Percentiles rank a stretch among this genome's conserved stretches.
phyloP scores from a whole-genome alignment of 2,888 invertebrate genomes.

The Tethea ocularis region DNA sequence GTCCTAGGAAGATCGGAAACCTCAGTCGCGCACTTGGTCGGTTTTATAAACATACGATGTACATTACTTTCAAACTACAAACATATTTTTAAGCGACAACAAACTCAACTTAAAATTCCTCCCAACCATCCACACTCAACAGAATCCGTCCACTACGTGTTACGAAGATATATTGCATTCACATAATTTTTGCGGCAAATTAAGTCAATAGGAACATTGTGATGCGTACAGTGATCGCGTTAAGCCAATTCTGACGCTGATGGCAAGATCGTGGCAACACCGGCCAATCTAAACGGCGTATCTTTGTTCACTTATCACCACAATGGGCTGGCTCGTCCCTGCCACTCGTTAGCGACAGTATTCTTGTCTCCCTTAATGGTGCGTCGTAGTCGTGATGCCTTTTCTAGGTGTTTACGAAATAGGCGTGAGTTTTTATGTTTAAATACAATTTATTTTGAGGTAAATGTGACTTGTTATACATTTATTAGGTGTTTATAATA shows the following conservation, averaged over 20 bases:
- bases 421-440: not conserved
- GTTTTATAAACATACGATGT: too few relatives aligned
- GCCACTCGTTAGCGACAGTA: slow-evolving; percentile 11
- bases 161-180: slow-evolving; percentile 3
- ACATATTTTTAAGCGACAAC: not conserved
- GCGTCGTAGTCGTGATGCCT: not conserved
- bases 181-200: slow-evolving; percentile 11
- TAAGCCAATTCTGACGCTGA: slow-evolving; percentile 30
- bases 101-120: not conserved
- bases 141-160: not conserved
- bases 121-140: not conserved
- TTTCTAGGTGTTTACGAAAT: not conserved
- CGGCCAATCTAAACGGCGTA: slow-evolving; percentile 52
- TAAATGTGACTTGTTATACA: not conserved
- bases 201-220: slow-evolving; percentile 28
- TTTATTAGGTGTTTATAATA: too few relatives aligned
- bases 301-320: slow-evolving; percentile 36
- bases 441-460: not conserved
- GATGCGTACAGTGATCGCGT: slow-evolving; percentile 24
- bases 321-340: slow-evolving; percentile 21
- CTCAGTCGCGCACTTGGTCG: too few relatives aligned
- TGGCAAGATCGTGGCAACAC: slow-evolving; percentile 44
- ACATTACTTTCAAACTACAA: not conserved
- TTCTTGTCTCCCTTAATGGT: not conserved
- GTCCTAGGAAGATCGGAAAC: too few relatives aligned